Base-by-base conservation (phyloP, 1,140 invertebrate genomes). In the Cotesia vestalis region DNA sequence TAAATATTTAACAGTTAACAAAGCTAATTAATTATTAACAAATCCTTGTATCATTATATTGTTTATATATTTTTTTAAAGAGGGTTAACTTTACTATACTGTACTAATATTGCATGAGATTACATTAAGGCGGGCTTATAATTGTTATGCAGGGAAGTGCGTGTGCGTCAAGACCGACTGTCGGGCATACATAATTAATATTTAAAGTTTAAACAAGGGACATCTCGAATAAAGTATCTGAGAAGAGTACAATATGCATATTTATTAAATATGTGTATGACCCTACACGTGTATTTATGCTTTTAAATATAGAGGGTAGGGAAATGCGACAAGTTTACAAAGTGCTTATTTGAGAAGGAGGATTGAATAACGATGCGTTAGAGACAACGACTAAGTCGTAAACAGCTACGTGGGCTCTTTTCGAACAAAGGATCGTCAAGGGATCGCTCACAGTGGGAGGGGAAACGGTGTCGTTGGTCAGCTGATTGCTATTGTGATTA, bases 111-210 rank as follows among this genome's bases (percentile, higher is more conserved):
- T 27, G 27, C 27, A 27, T 27, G 27, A 27, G 27, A 27, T 27
- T 27, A 27, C 27, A 27, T 27, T 66, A 8, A 35, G 2, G 35
- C 52, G 51, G 20, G 34, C 14, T 51, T 66, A 59, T 69, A n/a
- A 73, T 73, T 73, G 70, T 73, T 79, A 80, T 79, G 75, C 78
- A 79, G 63, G 75, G 71, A 79, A 79, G 78, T 78, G 80, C 78
- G 79, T 79, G 79, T 77, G 81, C 79, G 76, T 78, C 73, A 76
- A 74, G 69, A 66, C 17, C 17, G 64, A 68, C 73, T 78, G 73
- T 79, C 80, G 75, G 78, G 80, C 80, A 84, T 83, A 80, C 83
- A 85, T 85, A 85, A 85, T 84, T 83, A 83, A 85, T 84, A 85
- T 83, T 84, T 82, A 27, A 27, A 27, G 27, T 27, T 27, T 27